A percentile compares a stretch with the other conserved stretches of the same genome.
phyloP scores from a whole-genome alignment of 2,797 vertebrate genomes.

The Eremophila alpestris region DNA sequence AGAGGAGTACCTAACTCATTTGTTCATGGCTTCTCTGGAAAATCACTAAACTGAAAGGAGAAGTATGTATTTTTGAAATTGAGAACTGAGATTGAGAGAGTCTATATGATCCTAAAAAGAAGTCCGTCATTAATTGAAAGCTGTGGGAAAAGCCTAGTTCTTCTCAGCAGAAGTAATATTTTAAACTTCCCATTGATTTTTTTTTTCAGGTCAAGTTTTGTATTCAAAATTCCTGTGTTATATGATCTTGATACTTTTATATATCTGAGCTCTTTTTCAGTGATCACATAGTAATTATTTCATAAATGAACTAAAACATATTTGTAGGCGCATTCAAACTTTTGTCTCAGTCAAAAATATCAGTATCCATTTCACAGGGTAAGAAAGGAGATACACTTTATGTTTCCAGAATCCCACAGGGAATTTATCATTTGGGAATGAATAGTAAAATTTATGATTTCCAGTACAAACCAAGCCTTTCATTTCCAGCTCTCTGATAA shows the following conservation, averaged over 20 bases:
- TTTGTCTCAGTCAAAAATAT: not conserved
- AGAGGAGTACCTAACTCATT: accelerated
- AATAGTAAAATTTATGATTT: not conserved
- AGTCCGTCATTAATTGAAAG: not conserved
- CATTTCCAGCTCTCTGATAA: not conserved
- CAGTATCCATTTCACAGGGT: not conserved
- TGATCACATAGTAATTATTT: not conserved
- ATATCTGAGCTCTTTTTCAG: not conserved
- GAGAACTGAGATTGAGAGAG: not conserved
- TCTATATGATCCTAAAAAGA: not conserved
- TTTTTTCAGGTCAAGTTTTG: not conserved
- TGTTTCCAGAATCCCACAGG: not conserved
- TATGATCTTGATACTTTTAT: not conserved
- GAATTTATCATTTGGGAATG: not conserved
- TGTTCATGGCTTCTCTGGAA: not conserved
- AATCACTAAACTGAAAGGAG: not conserved
- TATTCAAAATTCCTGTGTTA: not conserved
- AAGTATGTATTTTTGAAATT: not conserved
- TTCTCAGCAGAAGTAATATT: not conserved
- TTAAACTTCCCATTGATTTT: not conserved
- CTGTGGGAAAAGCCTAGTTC: not conserved
- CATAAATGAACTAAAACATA: not conserved
- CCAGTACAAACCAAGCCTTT: not conserved
- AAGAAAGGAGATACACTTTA: not conserved
- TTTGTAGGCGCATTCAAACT: not conserved